A percentile compares a stretch with the other conserved stretches of the same genome.
Evolutionary conservation across 2,797 vertebrate genomes (phyloP).

Genomic region (Phrynocephalus guinanensis): DNA sequence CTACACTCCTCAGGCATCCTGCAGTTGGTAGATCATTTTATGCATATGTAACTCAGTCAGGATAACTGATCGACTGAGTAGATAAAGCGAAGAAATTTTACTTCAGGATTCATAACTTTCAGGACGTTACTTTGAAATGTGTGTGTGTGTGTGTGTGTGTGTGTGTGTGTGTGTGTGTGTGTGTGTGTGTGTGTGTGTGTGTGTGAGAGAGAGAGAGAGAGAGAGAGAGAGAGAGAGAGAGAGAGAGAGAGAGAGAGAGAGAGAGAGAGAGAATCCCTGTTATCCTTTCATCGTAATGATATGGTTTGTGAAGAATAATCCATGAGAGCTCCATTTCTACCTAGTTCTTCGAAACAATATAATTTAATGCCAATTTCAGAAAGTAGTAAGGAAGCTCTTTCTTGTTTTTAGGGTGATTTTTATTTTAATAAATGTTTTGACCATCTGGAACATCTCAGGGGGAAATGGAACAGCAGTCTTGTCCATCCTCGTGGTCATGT

Average conservation of each 20-base stretch:
- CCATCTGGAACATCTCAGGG: constrained; percentile 21
- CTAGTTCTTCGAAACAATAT: not conserved
- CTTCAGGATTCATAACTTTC: constrained; percentile 26
- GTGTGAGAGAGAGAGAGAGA: constrained; percentile 19
- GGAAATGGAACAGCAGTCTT: constrained; percentile 35
- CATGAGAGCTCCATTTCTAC: not conserved
- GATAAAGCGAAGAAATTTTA: constrained; percentile 23
- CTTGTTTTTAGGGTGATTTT: constrained; percentile 2
- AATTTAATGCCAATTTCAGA: constrained; percentile 10
- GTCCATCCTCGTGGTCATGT: constrained; percentile 19
- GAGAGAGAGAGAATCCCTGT: not conserved
- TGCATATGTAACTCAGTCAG: constrained; percentile 20
- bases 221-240: not conserved
- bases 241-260: not conserved
- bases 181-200: no score
- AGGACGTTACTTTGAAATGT: not conserved
- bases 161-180: no score
- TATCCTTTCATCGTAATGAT: constrained; percentile 15
- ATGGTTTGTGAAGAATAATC: constrained; percentile 1
- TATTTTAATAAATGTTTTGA: not conserved
- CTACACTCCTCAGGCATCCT: no score
- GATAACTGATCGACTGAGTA: constrained; percentile 19
- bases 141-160: no score
- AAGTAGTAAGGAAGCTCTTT: not conserved
- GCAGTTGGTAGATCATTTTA: not conserved